Conservation (phyloP, 2,888 invertebrate genomes). For the Formica aserva region DNA sequence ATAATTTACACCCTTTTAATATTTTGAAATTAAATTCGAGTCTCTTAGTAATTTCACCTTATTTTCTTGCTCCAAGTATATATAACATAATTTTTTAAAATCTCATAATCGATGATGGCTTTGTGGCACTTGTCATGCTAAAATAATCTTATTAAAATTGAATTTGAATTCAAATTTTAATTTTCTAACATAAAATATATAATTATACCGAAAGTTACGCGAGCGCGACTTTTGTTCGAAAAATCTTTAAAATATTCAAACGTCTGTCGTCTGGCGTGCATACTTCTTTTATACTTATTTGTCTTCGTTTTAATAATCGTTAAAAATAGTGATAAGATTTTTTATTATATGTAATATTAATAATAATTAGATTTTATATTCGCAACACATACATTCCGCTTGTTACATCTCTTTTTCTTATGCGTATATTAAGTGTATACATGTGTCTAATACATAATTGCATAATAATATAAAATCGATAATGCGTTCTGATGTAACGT, state of each 20-base stretch:
- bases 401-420: too few species aligned
- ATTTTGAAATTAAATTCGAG: neutral
- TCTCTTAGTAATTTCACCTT: neutral
- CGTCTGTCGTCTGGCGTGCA: neutral
- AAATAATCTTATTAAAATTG: constrained; percentile 17
- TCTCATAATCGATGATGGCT: neutral
- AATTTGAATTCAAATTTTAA: neutral
- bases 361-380: neutral
- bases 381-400: too few species aligned
- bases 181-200: neutral
- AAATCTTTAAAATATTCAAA: neutral
- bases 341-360: neutral
- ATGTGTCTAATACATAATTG: neutral
- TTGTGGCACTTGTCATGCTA: neutral
- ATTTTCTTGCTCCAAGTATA: neutral
- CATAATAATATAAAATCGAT: neutral
- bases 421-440: neutral
- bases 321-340: neutral
- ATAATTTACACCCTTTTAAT: neutral
- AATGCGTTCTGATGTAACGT: neutral
- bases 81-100: neutral
- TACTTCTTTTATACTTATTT: neutral
- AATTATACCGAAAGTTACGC: neutral
- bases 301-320: neutral
- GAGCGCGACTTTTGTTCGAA: neutral